Evolutionary conservation across 2,113 vertebrate genomes (phyloP), one percentile per base, ranked within the genome.

Genomic region (Myrmophylax atrothorax): DNA sequence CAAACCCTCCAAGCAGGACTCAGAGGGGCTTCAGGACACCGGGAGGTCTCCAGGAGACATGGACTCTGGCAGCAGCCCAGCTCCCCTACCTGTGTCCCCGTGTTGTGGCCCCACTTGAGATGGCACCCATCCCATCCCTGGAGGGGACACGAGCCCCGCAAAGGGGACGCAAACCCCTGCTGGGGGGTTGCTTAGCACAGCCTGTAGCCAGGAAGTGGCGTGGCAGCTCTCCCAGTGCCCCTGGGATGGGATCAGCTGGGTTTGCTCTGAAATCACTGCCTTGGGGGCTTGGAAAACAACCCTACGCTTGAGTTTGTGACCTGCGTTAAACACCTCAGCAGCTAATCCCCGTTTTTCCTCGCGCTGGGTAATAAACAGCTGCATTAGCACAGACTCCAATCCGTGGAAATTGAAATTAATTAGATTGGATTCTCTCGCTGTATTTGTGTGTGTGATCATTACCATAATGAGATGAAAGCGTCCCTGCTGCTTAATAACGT

Each of bases 381-480:
- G 97, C 96, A 94, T 97, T 97, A 97, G 90, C 90, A 90, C 77
- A 84, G 90, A 52, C 93, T 94, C 96, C 96, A 96, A 96, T 97
- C 96, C 90, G 9, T 68, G 62, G 96, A 97, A 97, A 97, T 94
- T 97, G 96, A 98, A 98, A 97, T 98, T 98, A 98, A 98, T 98
- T 98, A 98, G 98, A 98, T 98, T 97, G 97, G 96, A 96, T 98
- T 97, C 97, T 97, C 97, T 97, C 50, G 47, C 97, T 86, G 88
- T 94, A 96, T 97, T 97, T 97, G 97, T 94, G 77, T 79, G 87
- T 81, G 91, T 66, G 92, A 97, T 97, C 97, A 98, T 98, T 98
- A 98, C 96, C 96, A 97, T 98, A 98, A 98, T 98, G 98, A 98
- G 98, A 98, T 98, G 97, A 97, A 98, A 98, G 98, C 72, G 67